Percentiles rank a stretch among this genome's conserved stretches.
phyloP scores from a whole-genome alignment of 2,797 vertebrate genomes.

The Paratrypauchen microcephalus region DNA sequence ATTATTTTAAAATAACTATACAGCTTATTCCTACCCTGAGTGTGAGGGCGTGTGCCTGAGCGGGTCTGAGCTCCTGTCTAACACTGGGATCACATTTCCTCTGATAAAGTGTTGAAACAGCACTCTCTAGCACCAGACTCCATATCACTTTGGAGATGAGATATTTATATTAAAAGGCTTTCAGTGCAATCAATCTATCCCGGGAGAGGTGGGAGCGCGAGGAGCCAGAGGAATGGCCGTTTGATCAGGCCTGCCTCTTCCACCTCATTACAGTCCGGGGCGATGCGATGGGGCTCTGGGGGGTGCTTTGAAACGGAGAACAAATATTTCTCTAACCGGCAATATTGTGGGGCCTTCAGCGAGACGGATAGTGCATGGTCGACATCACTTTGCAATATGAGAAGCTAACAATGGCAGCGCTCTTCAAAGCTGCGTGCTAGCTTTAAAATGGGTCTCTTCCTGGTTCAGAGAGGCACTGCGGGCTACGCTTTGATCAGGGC shows the following conservation, averaged over 20 bases:
- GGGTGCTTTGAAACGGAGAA: constrained; percentile 70
- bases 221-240: constrained; percentile 43
- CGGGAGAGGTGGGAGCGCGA: constrained; percentile 43
- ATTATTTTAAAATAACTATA: neutral
- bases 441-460: constrained; percentile 30
- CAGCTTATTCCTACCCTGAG: neutral
- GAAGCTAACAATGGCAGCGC: constrained; percentile 65
- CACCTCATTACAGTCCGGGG: constrained; percentile 52
- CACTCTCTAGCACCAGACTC: constrained; percentile 64
- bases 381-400: constrained; percentile 69
- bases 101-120: constrained; percentile 64
- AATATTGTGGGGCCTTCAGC: constrained; percentile 46
- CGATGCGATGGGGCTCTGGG: constrained; percentile 55
- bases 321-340: constrained; percentile 64
- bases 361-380: constrained; percentile 36
- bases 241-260: constrained; percentile 61
- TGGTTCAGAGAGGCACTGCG: constrained; percentile 56
- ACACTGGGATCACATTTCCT: constrained; percentile 62
- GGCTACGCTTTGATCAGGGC: constrained; percentile 72
- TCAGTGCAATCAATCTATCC: constrained; percentile 72
- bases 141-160: constrained; percentile 68
- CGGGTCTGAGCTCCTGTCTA: constrained; percentile 39
- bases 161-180: constrained; percentile 71
- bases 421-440: constrained; percentile 67
- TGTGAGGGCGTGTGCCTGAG: constrained; percentile 38